Conservation (phyloP, 2,888 invertebrate species). For the Apamea anceps region DNA sequence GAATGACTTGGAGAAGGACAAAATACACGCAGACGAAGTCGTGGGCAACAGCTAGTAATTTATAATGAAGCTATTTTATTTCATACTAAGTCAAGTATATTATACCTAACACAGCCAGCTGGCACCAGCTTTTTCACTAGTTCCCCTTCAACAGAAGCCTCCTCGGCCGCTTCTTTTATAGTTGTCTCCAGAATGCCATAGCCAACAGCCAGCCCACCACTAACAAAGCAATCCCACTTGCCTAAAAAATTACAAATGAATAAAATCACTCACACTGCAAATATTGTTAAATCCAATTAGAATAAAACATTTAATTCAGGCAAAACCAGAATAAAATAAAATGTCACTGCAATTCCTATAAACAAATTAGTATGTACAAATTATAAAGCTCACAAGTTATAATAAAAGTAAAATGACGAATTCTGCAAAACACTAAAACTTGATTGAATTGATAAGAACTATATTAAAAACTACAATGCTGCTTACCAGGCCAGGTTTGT, state of each 20-base stretch:
- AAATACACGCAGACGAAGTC: background rate
- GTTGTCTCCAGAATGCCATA: slow-evolving; percentile 97
- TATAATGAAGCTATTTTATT: background rate
- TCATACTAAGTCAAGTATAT: background rate
- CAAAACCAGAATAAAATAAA: background rate
- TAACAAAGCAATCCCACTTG: slow-evolving; percentile 98
- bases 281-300: background rate
- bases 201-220: slow-evolving; percentile 97
- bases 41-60: background rate
- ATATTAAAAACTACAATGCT: background rate
- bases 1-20: background rate
- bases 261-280: background rate
- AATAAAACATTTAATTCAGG: background rate
- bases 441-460: background rate
- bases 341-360: background rate
- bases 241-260: slow-evolving; percentile 78
- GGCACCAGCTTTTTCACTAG: slow-evolving; percentile 94
- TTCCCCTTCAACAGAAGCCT: slow-evolving; percentile 96
- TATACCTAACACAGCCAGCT: slow-evolving; percentile 95
- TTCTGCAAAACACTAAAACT: background rate
- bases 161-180: slow-evolving; percentile 98
- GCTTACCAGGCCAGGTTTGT: slow-evolving; percentile 97
- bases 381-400: background rate
- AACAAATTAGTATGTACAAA: background rate
- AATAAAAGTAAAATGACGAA: background rate